Evolutionary conservation across 2,797 vertebrate species (phyloP).

Genomic region (Cynopterus sphinx): DNA sequence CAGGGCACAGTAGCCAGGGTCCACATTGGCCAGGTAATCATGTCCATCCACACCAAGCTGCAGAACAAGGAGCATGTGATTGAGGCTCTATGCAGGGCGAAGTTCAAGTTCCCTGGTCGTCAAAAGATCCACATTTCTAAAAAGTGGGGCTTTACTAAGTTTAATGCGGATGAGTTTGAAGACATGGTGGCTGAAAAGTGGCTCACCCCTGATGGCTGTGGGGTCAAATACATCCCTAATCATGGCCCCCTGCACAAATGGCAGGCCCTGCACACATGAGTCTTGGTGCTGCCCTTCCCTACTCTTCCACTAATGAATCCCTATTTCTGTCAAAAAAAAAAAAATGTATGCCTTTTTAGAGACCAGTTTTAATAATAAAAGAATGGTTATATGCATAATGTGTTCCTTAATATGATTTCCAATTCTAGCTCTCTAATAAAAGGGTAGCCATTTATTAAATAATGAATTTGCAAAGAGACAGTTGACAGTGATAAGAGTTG

Average conservation of each 20-base stretch:
- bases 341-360: not conserved
- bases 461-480: not conserved
- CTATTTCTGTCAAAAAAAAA: too few species aligned
- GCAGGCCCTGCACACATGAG: too few species aligned
- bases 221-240: too few species aligned
- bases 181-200: too few species aligned
- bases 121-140: too few species aligned
- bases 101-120: constrained; percentile 89
- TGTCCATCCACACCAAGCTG: constrained; percentile 95
- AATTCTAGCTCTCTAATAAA: not conserved
- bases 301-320: too few species aligned
- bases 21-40: constrained; percentile 94
- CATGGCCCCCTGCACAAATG: too few species aligned
- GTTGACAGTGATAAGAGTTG: not conserved
- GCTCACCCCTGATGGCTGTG: too few species aligned
- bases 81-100: constrained; percentile 93
- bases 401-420: constrained; percentile 17
- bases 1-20: constrained; percentile 86
- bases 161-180: too few species aligned
- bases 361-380: constrained; percentile 12
- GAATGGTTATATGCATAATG: not conserved
- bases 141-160: too few species aligned
- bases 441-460: not conserved
- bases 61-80: constrained; percentile 95
- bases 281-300: too few species aligned